Evolutionary conservation across 2,797 vertebrate genomes (phyloP), one percentile per base, ranked within the genome.

Genomic region (Acrossocheilus wenchowensis): DNA sequence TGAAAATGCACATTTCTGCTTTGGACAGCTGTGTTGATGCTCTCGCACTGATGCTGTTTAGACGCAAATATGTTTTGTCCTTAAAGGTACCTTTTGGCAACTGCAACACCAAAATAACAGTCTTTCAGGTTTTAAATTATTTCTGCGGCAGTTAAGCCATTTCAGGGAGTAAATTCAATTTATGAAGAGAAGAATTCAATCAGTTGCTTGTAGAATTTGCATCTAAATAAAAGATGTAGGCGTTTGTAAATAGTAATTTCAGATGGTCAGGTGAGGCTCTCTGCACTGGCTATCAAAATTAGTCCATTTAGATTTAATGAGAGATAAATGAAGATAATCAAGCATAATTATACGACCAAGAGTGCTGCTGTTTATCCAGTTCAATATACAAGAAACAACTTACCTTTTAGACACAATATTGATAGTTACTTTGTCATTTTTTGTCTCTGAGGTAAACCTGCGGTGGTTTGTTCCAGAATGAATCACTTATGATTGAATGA

Each of bases 1-100:
- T 60, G 75, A 45, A 57, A 45, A 60, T 71, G 50, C 6, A 4
- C 2, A 78, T 78, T 71, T 71, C 6, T 45, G 11, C 15, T 71
- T 66, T 68, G 48, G 83, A 84, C 7, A 45, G 50, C 52, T 85
- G 64, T 69, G 74, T 60, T 78, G 75, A 85, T 69, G 45, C 21
- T 68, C 36, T 52, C 66, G 34, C n/a, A 6, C 26, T 50, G 34
- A 30, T 83, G 81, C 23, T 60, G 79, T 52, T 36, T 30, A 57
- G 23, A 52, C 4, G 23, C 23, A 77, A 77, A 66, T 83, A 23
- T 23, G 54, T 54, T 83, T 74, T 43, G 36, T n/a, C 23, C 36
- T 39, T 52, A 83, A 36, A 75, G 30, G 19, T n/a, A 23, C 17
- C 34, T n/a, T 30, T 77, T 68, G 34, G 30, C 71, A 64, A 68